These are phyloP conservation scores for Leptinotarsa undecemlineata DNA, from an alignment of 1,140 invertebrate genomes.

Conservation along the genomic window DNA sequence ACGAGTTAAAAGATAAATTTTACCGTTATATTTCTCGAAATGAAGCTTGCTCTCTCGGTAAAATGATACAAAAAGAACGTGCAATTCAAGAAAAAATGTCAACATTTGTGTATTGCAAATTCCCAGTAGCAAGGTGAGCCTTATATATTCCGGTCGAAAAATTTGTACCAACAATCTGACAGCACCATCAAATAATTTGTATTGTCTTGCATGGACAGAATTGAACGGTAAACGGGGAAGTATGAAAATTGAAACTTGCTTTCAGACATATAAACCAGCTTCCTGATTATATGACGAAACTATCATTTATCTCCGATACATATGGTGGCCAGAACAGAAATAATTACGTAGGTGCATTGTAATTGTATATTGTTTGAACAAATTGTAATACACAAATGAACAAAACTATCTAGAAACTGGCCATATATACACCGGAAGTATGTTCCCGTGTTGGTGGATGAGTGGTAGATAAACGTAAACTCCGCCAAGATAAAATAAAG, in stretches of 20 bases:
- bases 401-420: constrained; percentile 27
- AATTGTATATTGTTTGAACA: constrained; percentile 16
- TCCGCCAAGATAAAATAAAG: no score
- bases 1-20: neutral
- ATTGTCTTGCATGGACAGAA: constrained; percentile 36
- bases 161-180: constrained; percentile 39
- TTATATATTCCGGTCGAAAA: constrained; percentile 39
- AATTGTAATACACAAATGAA: constrained; percentile 19
- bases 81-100: no score
- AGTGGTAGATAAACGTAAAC: no score
- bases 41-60: no score
- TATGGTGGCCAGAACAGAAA: constrained; percentile 21
- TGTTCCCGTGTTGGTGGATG: constrained; percentile 9
- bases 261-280: constrained; percentile 23
- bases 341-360: constrained; percentile 13
- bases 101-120: constrained; percentile 28
- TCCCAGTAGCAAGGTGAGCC: constrained; percentile 25
- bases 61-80: no score
- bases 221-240: constrained; percentile 38
- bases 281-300: neutral
- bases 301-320: neutral
- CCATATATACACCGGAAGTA: constrained; percentile 22
- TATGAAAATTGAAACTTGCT: constrained; percentile 35
- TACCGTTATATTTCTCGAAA: no score
- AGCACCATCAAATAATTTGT: constrained; percentile 33